phyloP scores from a whole-genome alignment of 2,797 vertebrate species.

The Phataginus tricuspis region DNA sequence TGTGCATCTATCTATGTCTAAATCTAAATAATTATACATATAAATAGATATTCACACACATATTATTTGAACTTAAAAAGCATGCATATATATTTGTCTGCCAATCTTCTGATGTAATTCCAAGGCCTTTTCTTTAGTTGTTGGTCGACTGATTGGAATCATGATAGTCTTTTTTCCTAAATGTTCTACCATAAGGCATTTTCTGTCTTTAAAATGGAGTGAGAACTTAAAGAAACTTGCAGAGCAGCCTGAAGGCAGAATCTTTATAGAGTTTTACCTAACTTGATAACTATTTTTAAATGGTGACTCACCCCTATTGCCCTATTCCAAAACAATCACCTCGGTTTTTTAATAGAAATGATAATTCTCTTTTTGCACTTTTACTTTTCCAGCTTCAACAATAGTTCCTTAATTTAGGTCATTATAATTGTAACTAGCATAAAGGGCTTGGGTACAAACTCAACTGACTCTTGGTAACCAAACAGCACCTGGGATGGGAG shows the following conservation, averaged over 20 bases:
- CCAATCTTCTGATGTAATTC: background rate
- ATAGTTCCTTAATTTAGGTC: conserved; percentile 13
- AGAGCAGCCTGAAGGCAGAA: background rate
- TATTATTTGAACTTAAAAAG: conserved; percentile 31
- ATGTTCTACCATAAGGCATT: background rate
- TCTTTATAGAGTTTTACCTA: background rate
- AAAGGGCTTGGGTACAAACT: background rate
- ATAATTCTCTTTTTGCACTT: background rate
- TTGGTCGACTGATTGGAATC: background rate
- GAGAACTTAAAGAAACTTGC: background rate
- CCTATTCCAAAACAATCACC: background rate
- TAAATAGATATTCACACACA: background rate
- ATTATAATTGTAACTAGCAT: background rate
- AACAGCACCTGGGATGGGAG: background rate
- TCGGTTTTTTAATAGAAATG: conserved; percentile 34
- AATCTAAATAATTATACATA: background rate
- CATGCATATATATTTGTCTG: background rate
- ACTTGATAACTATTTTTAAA: conserved; percentile 14
- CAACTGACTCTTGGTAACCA: background rate
- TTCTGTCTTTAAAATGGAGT: conserved; percentile 7
- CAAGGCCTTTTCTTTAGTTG: background rate
- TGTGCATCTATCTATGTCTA: background rate
- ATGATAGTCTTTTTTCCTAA: background rate
- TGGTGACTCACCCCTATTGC: background rate
- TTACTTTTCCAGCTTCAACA: background rate